Evolutionary conservation across 2,888 invertebrate species (phyloP).

Genomic region (Orchesellides sinensis): DNA sequence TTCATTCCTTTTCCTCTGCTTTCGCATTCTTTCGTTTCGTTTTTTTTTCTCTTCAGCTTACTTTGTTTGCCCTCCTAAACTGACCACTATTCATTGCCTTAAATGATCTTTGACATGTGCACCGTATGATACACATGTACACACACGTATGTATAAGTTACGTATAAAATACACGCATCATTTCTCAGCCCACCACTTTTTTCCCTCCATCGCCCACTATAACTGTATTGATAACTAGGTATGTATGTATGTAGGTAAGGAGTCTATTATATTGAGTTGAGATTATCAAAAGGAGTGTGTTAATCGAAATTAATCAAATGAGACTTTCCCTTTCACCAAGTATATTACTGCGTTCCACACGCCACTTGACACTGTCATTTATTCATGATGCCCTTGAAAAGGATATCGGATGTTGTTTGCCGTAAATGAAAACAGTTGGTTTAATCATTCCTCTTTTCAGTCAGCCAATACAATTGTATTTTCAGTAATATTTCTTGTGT

Average conservation of each 20-base stretch:
- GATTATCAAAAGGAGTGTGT: conserved; percentile 47
- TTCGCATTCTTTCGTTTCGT: background rate
- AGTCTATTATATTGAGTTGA: conserved; percentile 12
- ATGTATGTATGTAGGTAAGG: conserved; percentile 6
- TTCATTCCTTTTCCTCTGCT: conserved; percentile 13
- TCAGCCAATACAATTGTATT: no score
- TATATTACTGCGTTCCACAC: background rate
- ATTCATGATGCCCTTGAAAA: background rate
- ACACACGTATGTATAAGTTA: conserved; percentile 6
- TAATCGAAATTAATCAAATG: conserved; percentile 74
- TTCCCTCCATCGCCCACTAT: no score
- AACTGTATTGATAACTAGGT: background rate
- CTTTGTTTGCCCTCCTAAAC: conserved; percentile 66
- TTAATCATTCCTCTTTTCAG: no score
- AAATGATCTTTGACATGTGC: conserved; percentile 63
- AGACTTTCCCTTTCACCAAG: conserved; percentile 47
- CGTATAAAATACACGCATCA: background rate
- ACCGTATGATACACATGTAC: no score
- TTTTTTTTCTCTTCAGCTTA: conserved; percentile 8
- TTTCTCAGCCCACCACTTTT: background rate
- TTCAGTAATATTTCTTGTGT: no score
- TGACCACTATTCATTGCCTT: conserved; percentile 64
- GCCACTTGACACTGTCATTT: conserved; percentile 36
- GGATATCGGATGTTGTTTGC: no score
- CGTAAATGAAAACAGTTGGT: no score